These are phyloP conservation scores for Drosophila albomicans DNA, from an alignment of 1,140 invertebrate species.

Conservation along the genomic window DNA sequence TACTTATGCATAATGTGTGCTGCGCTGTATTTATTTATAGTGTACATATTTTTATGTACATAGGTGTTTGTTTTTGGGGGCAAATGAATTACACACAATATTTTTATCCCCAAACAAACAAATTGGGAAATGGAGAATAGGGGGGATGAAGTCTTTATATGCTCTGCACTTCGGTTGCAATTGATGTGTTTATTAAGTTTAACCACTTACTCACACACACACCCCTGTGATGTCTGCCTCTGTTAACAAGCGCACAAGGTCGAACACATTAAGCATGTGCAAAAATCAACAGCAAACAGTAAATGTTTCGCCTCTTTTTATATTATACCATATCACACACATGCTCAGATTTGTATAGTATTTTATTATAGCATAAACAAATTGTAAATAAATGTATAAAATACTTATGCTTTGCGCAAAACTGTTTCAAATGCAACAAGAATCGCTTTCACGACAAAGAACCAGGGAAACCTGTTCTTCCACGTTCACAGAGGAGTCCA, in stretches of 20 bases:
- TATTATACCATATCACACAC: slow-evolving; percentile 34
- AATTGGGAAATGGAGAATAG: neutral
- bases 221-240: neutral
- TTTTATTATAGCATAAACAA: slow-evolving; percentile 28
- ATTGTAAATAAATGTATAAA: slow-evolving; percentile 35
- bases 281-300: slow-evolving; percentile 61
- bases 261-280: slow-evolving; percentile 58
- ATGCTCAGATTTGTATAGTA: slow-evolving; percentile 36
- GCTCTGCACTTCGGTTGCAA: slow-evolving; percentile 33
- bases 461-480: slow-evolving; percentile 47
- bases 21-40: slow-evolving; percentile 14
- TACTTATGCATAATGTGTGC: slow-evolving; percentile 18
- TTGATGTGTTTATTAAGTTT: slow-evolving; percentile 58
- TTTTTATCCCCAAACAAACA: slow-evolving; percentile 38
- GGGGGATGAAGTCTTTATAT: neutral
- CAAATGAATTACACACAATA: slow-evolving; percentile 20
- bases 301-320: slow-evolving; percentile 41
- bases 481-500: neutral
- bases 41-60: slow-evolving; percentile 3
- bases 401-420: slow-evolving; percentile 28
- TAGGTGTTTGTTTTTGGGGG: slow-evolving; percentile 10
- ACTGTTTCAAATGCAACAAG: slow-evolving; percentile 46
- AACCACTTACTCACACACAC: slow-evolving; percentile 10
- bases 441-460: slow-evolving; percentile 54
- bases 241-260: slow-evolving; percentile 68